Conservation (phyloP, 53 echinoderm and acorn worm genomes). For the Apostichopus leukothele region DNA sequence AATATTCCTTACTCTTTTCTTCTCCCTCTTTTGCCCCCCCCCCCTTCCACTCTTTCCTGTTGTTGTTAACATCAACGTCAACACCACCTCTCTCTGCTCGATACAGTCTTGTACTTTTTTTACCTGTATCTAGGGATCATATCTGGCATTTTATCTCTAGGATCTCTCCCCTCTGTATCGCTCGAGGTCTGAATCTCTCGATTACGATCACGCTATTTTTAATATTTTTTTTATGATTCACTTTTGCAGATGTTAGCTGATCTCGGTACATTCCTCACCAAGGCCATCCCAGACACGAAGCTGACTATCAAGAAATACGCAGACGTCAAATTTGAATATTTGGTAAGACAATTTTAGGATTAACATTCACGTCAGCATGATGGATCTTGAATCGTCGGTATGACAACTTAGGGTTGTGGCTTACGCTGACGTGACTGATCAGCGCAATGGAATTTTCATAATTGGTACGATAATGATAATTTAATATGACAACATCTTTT, state of each 20-base stretch:
- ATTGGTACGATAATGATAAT: no score
- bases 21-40: no score
- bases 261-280: conserved; percentile 93
- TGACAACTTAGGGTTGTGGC: no score
- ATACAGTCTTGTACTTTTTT: background rate
- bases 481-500: no score
- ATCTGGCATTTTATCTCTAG: background rate
- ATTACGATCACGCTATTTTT: background rate
- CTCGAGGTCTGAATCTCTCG: background rate
- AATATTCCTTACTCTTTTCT: no score
- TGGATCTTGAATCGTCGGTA: no score
- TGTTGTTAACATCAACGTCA: no score
- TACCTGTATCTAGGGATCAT: no score
- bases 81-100: background rate
- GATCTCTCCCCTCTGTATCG: background rate
- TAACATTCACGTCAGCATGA: no score
- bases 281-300: conserved; percentile 97
- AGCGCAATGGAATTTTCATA: no score
- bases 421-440: no score
- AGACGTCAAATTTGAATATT: conserved; percentile 97
- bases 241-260: conserved; percentile 53
- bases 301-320: conserved; percentile 98
- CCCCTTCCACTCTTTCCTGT: no score
- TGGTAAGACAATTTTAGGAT: conserved; percentile 61
- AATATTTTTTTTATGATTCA: background rate